These are phyloP conservation scores for Conomelus anceps DNA, from an alignment of 2,888 invertebrate genomes.

Conservation along the genomic window DNA sequence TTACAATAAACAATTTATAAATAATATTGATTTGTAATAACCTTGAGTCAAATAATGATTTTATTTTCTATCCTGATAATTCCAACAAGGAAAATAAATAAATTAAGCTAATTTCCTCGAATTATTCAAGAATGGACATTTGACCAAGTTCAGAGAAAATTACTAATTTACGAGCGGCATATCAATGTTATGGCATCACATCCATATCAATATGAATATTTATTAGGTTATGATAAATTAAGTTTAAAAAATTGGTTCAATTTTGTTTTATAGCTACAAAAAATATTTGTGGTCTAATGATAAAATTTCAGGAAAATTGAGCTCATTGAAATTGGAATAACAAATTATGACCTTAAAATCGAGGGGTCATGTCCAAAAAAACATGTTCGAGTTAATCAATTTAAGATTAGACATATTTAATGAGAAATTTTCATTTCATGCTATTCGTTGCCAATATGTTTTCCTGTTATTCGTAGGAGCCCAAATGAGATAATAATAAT, in stretches of 20 bases:
- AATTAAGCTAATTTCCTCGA: neutral
- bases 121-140: no score
- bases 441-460: neutral
- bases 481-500: no score
- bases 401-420: neutral
- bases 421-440: neutral
- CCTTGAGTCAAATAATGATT: no score
- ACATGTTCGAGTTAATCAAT: neutral
- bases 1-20: no score
- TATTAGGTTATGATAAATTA: neutral
- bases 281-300: neutral
- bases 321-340: neutral
- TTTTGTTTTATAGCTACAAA: no score
- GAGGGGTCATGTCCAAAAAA: neutral
- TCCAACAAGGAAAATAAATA: neutral
- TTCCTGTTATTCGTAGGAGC: no score
- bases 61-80: neutral
- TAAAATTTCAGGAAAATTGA: neutral
- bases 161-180: neutral
- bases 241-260: neutral
- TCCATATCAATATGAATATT: neutral
- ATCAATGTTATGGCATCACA: neutral
- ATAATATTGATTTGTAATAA: no score
- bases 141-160: no score
- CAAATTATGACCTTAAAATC: neutral